A percentile compares a stretch with the other conserved stretches of the same genome.
These are phyloP conservation scores for Watsonalla binaria DNA, from an alignment of 2,888 invertebrate species.

Conservation along the genomic window DNA sequence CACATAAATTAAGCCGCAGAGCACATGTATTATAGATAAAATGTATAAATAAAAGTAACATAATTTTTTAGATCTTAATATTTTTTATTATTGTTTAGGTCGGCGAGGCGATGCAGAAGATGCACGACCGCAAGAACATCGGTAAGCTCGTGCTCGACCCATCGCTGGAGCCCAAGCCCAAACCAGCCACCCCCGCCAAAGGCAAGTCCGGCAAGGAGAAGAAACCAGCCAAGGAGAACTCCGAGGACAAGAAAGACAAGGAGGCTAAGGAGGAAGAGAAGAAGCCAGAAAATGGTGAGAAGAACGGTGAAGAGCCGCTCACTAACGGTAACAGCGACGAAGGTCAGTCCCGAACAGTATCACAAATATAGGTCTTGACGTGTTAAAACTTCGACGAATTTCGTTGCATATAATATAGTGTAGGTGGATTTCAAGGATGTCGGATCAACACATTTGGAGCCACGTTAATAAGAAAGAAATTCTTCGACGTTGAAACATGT, in stretches of 20 bases:
- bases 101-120: conserved; percentile 93
- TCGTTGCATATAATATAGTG: too few species aligned
- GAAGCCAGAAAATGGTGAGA: conserved; percentile 69
- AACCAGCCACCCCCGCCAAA: conserved; percentile 88
- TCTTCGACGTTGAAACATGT: too few species aligned
- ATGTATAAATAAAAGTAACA: too few species aligned
- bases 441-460: too few species aligned
- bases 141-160: conserved; percentile 93
- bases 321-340: conserved; percentile 77
- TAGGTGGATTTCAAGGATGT: too few species aligned
- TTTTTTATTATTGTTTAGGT: too few species aligned
- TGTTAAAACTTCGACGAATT: too few species aligned
- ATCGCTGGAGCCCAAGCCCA: conserved; percentile 86
- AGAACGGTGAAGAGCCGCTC: conserved; percentile 73
- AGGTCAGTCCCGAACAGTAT: conserved; percentile 65
- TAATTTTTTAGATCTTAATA: too few species aligned
- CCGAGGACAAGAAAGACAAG: conserved; percentile 83
- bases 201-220: conserved; percentile 85
- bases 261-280: conserved; percentile 77
- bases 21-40: too few species aligned
- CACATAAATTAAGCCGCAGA: too few species aligned
- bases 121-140: conserved; percentile 94
- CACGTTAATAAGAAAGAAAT: too few species aligned
- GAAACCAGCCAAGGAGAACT: conserved; percentile 80
- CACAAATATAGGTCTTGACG: too few species aligned